Conservation (phyloP, 2,888 invertebrate species). For the Phaonia tiefii region DNA sequence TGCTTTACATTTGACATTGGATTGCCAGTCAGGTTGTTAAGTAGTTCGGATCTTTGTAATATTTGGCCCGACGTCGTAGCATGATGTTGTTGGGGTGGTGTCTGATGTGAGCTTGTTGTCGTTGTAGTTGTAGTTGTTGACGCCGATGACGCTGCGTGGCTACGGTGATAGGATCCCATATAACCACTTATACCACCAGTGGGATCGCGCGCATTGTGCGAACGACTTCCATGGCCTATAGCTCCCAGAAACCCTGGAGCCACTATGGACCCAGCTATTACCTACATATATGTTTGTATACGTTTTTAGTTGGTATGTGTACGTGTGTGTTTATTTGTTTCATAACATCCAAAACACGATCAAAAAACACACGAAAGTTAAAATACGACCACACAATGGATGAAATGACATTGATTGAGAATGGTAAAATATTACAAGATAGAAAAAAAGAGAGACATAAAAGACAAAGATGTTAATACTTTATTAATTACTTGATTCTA, state of each 20-base stretch:
- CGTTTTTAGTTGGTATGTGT: slow-evolving; percentile 55
- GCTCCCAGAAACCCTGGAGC: slow-evolving; percentile 79
- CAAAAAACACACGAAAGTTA: slow-evolving; percentile 40
- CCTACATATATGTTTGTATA: slow-evolving; percentile 70
- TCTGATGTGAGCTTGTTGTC: slow-evolving; percentile 68
- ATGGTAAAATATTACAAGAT: slow-evolving; percentile 49
- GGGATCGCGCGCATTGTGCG: slow-evolving; percentile 74
- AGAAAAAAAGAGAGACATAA: slow-evolving; percentile 57
- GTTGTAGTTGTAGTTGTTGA: slow-evolving; percentile 40
- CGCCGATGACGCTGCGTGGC: slow-evolving; percentile 40
- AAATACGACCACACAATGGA: slow-evolving; percentile 27
- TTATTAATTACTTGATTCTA: slow-evolving; percentile 26
- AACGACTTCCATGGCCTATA: slow-evolving; percentile 77
- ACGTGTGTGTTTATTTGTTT: slow-evolving; percentile 50
- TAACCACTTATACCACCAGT: slow-evolving; percentile 69
- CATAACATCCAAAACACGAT: slow-evolving; percentile 13
- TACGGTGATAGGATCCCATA: slow-evolving; percentile 53
- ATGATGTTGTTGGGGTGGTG: slow-evolving; percentile 65
- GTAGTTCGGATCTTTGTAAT: slow-evolving; percentile 69
- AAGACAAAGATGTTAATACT: slow-evolving; percentile 48
- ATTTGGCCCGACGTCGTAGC: slow-evolving; percentile 63
- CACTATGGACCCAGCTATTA: slow-evolving; percentile 79
- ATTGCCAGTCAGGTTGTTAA: slow-evolving; percentile 74
- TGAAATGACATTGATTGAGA: slow-evolving; percentile 12
- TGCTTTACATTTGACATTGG: slow-evolving; percentile 75